Base-by-base conservation (phyloP, 2,888 invertebrate genomes). In the Lypha dubia region DNA sequence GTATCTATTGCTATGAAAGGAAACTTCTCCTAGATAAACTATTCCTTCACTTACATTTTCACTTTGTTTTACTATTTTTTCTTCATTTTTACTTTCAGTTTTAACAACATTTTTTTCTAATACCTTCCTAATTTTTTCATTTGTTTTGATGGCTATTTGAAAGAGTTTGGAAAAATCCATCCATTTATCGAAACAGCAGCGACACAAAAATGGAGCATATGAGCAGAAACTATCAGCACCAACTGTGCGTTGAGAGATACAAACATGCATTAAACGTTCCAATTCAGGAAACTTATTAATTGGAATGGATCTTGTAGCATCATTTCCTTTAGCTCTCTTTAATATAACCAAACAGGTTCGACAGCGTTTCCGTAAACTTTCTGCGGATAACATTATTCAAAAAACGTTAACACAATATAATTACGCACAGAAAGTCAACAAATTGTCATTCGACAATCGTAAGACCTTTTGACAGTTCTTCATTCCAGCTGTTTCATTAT, bases 161-260 rank as follows among this genome's bases (percentile, higher is more conserved):
- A 65, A 74, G 1, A 68, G 63, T 24, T 46, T 56, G 7, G 58
- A 13, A 51, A 81, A 84, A 15, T 81, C 84, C 0, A 28, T 11
- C 84, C 84, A 84, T 38, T 81, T 84, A 11, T 77, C 58, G 13
- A 74, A 84, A 74, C 84, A 84, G 13, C 63, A 41, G 5, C 63
- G 24, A 51, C 84, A 84, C 22, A 84, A 13, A 58, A 74, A 77
- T 32, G 84, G 84, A 11, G 44, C 56, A 70, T 81, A 74, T 7
- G 22, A 20, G 22, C 41, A 49, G 35, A 77, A 53, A 49, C 58
- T 68, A 3, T 84, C 74, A 3, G 32, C 22, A 11, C 20, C 67
- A 6, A 20, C 49, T 41, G 53, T 28, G 2, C 28, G 22, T 11
- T 60, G 73, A 11, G 46, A 38, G 17, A 74, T 51, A 15, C 81